These are phyloP conservation scores for Brachionus rubens DNA, from an alignment of 1,140 invertebrate species.

Conservation along the genomic window DNA sequence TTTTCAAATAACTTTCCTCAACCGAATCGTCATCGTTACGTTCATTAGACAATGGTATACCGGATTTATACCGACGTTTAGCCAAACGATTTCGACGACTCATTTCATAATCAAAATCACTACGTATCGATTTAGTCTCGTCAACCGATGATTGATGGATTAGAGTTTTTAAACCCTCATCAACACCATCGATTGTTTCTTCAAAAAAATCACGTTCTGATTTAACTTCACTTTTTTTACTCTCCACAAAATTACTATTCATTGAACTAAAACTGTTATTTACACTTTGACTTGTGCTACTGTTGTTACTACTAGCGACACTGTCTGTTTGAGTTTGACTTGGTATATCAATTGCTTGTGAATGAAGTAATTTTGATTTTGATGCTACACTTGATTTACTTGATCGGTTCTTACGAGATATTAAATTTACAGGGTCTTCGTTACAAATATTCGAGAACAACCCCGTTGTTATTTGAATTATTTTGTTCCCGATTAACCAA, in stretches of 20 bases:
- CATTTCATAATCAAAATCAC: not conserved
- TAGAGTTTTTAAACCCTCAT: not conserved
- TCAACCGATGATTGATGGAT: too few species aligned
- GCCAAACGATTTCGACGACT: not conserved
- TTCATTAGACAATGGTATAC: not conserved
- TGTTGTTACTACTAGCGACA: constrained; percentile 19
- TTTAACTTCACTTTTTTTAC: constrained; percentile 2
- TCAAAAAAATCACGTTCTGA: constrained; percentile 24
- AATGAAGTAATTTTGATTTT: not conserved
- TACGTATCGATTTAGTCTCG: not conserved
- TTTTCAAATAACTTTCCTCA: not conserved
- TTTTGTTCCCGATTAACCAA: constrained; percentile 29
- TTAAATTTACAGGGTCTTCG: not conserved
- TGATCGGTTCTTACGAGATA: not conserved
- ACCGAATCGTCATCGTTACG: constrained; percentile 5
- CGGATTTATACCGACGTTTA: constrained; percentile 33
- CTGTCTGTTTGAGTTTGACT: not conserved
- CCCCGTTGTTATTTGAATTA: constrained; percentile 41
- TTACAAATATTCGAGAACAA: constrained; percentile 20
- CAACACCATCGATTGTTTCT: not conserved
- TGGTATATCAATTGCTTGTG: constrained; percentile 26
- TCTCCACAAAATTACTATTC: not conserved
- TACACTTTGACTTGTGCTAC: not conserved
- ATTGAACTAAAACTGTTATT: not conserved
- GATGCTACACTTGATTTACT: not conserved